Conservation (phyloP, 2,888 invertebrate species). For the Steinernema hermaphroditum region DNA sequence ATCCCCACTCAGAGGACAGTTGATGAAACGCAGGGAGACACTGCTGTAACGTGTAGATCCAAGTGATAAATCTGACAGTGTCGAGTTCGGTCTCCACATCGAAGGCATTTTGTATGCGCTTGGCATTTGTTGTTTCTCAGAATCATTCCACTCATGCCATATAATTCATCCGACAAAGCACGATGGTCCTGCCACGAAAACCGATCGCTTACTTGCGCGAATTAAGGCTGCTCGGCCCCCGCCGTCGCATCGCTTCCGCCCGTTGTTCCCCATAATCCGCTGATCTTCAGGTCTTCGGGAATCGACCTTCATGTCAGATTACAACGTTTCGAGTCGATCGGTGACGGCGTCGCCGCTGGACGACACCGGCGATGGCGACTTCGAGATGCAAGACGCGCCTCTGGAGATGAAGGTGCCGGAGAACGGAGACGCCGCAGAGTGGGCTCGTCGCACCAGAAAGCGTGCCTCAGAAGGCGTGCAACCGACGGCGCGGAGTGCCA, state of each 20-base stretch:
- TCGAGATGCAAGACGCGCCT: background rate
- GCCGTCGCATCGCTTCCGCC: too few species aligned
- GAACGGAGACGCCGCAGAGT: background rate
- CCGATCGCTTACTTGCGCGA: too few species aligned
- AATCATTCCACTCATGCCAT: too few species aligned
- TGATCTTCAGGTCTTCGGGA: too few species aligned
- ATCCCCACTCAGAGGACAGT: background rate
- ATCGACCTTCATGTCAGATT: constrained; percentile 3
- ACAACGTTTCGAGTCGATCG: background rate
- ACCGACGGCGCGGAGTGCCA: background rate
- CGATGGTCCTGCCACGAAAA: too few species aligned
- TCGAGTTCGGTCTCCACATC: too few species aligned
- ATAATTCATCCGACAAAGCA: too few species aligned
- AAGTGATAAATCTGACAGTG: background rate
- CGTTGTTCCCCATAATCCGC: too few species aligned
- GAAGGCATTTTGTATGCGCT: too few species aligned
- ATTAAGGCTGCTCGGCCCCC: too few species aligned
- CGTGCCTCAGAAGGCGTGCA: background rate
- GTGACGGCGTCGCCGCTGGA: constrained; percentile 18
- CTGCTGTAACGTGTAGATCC: background rate
- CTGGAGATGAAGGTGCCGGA: background rate
- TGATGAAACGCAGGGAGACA: background rate
- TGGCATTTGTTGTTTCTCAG: too few species aligned
- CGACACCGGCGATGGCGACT: constrained; percentile 17
- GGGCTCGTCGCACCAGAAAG: background rate